Evolutionary conservation across 1,140 invertebrate species (phyloP).

Genomic region (Coelopa frigida): DNA sequence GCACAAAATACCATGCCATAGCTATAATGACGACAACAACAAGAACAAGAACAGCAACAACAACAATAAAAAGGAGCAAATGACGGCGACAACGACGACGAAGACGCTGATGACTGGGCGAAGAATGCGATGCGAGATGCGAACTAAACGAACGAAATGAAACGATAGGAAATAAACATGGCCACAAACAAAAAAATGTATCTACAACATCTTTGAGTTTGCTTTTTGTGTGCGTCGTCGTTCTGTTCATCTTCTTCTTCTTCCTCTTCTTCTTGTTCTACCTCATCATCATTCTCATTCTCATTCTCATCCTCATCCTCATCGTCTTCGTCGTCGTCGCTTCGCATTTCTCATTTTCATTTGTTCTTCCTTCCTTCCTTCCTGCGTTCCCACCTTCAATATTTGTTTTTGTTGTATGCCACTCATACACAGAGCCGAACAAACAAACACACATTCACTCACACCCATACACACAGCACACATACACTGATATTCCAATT

Average conservation of each 20-base stretch:
- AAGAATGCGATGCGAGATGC: neutral
- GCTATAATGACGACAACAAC: neutral
- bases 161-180: constrained; percentile 10
- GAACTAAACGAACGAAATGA: neutral
- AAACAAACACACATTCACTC: neutral
- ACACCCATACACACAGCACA: neutral
- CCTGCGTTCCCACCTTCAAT: constrained; percentile 3
- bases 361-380: neutral
- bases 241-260: constrained; percentile 3
- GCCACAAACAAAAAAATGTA: constrained; percentile 25
- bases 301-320: neutral
- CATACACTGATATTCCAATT: neutral
- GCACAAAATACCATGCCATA: no score
- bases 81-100: neutral
- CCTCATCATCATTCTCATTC: neutral
- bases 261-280: neutral
- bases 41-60: neutral
- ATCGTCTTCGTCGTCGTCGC: neutral
- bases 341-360: neutral
- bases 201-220: constrained; percentile 41
- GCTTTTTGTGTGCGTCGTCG: constrained; percentile 6
- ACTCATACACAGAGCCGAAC: no score
- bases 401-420: no score
- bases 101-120: neutral
- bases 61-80: neutral